phyloP scores from a whole-genome alignment of 64 coral and sea anemone species.

The Anthopleura sola region DNA sequence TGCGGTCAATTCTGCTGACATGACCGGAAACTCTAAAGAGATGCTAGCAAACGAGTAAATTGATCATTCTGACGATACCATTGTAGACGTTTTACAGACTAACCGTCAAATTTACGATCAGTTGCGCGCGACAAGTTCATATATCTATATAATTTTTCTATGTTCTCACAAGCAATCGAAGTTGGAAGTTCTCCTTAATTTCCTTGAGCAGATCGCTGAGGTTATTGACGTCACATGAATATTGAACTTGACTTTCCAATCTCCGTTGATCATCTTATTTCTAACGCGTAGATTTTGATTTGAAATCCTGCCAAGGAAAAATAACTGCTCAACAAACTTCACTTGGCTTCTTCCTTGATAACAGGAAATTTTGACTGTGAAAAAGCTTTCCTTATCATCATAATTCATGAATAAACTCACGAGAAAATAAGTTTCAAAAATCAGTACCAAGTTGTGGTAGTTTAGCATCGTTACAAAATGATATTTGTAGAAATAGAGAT shows the following conservation, averaged over 20 bases:
- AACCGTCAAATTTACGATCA: too few species aligned
- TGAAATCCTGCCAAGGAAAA: background rate
- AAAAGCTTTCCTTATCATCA: background rate
- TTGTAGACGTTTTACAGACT: too few species aligned
- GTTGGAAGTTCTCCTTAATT: background rate
- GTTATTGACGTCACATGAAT: background rate
- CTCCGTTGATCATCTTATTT: background rate
- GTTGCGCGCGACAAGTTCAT: background rate
- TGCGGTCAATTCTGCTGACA: background rate
- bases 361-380: background rate
- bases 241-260: conserved; percentile 10
- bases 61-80: too few species aligned
- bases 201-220: background rate
- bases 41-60: background rate
- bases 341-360: background rate
- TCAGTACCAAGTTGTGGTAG: too few species aligned
- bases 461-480: too few species aligned
- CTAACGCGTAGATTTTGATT: background rate
- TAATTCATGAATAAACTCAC: background rate
- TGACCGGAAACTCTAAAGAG: too few species aligned
- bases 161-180: too few species aligned
- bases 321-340: background rate
- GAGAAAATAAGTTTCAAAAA: background rate
- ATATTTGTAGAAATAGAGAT: background rate
- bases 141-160: too few species aligned